A percentile compares a stretch with the other conserved stretches of the same genome.
phyloP scores from a whole-genome alignment of 1,140 invertebrate genomes.

The Habropoda laboriosa region DNA sequence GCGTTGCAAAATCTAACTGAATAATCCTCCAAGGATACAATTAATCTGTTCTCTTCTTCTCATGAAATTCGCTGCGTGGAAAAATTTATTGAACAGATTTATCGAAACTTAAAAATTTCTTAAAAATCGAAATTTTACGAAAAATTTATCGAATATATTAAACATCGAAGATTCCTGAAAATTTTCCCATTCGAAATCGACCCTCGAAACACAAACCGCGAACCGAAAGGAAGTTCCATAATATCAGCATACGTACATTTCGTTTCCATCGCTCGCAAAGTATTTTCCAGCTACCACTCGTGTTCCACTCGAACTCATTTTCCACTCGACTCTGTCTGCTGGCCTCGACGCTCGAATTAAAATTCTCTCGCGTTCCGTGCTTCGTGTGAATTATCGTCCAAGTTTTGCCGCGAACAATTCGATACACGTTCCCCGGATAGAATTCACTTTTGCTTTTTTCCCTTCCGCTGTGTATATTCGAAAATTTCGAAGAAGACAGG shows the following conservation, averaged over 20 bases:
- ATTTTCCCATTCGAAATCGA: background rate
- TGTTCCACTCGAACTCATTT: background rate
- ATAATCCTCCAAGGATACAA: too few relatives aligned
- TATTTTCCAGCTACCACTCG: background rate
- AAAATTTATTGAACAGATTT: too few relatives aligned
- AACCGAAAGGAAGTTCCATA: background rate
- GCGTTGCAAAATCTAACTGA: too few relatives aligned
- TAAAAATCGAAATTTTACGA: too few relatives aligned
- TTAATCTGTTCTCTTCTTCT: too few relatives aligned
- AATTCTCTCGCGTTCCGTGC: background rate
- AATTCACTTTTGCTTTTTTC: background rate
- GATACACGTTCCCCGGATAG: background rate
- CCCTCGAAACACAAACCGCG: too few relatives aligned
- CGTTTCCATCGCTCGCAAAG: background rate
- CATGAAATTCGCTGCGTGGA: too few relatives aligned
- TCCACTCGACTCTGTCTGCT: background rate
- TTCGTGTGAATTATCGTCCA: slow-evolving; percentile 21
- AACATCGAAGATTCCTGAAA: background rate
- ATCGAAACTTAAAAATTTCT: too few relatives aligned
- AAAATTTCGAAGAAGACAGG: background rate
- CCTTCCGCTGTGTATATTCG: background rate
- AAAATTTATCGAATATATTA: background rate
- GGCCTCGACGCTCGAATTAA: background rate
- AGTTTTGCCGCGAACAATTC: background rate
- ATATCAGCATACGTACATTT: background rate